These are phyloP conservation scores for Seira sanloemensis DNA, from an alignment of 2,888 invertebrate genomes.

Conservation along the genomic window DNA sequence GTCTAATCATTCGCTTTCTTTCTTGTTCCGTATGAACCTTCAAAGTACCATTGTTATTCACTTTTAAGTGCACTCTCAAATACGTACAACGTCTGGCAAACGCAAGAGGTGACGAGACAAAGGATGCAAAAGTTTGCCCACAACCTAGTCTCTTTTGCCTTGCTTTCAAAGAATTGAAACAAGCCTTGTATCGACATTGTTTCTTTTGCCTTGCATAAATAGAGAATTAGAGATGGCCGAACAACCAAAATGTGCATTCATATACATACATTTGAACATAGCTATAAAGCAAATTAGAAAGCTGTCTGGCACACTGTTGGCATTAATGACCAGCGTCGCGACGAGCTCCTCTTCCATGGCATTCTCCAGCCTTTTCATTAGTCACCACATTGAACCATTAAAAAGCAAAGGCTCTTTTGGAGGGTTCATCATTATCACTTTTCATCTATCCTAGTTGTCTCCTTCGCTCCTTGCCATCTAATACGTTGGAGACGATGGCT, in stretches of 20 bases:
- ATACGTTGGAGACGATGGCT: too few species aligned
- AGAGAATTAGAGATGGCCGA: not conserved
- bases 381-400: too few species aligned
- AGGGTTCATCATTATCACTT: not conserved
- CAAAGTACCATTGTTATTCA: conserved; percentile 47
- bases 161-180: too few species aligned
- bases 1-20: not conserved
- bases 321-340: too few species aligned
- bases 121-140: not conserved
- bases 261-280: too few species aligned
- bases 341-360: too few species aligned
- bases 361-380: too few species aligned
- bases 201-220: not conserved
- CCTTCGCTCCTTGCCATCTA: too few species aligned
- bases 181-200: not conserved
- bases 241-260: too few species aligned
- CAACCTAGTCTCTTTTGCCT: not conserved
- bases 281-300: too few species aligned
- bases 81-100: conserved; percentile 15
- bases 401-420: too few species aligned
- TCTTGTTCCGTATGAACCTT: not conserved
- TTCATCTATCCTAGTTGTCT: not conserved
- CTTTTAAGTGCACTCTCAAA: conserved; percentile 36
- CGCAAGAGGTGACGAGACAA: conserved; percentile 6
- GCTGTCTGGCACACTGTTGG: too few species aligned